Conservation (phyloP, 2,888 invertebrate genomes). For the Argyresthia albistria region DNA sequence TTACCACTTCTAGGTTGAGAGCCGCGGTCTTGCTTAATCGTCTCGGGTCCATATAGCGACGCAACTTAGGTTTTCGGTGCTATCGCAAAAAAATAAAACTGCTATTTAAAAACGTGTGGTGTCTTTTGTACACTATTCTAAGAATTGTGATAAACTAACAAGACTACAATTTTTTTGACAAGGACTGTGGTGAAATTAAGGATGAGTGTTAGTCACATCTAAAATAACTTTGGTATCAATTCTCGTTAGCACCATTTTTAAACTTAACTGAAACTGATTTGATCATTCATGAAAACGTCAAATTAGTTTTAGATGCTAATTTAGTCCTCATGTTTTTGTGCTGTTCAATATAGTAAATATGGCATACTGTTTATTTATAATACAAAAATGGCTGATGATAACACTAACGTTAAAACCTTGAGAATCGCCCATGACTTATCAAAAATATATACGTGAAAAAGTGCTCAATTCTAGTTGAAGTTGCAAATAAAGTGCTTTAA, state of each 20-base stretch:
- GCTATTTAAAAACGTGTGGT: background rate
- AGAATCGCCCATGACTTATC: no score
- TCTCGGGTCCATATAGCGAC: constrained; percentile 62
- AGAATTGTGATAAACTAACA: background rate
- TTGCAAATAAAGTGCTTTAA: constrained; percentile 5
- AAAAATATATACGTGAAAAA: background rate
- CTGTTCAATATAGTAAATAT: background rate
- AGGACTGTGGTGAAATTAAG: background rate
- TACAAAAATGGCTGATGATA: no score
- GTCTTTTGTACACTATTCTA: background rate
- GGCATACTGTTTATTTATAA: background rate
- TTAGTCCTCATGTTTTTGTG: no score
- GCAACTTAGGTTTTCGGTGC: constrained; percentile 66
- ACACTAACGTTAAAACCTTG: no score
- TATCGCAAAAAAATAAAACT: constrained; percentile 38
- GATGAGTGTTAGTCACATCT: no score
- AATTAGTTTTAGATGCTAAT: no score
- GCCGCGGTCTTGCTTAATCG: constrained; percentile 59
- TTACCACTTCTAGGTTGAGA: constrained; percentile 59
- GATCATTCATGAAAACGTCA: background rate
- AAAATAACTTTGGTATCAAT: background rate
- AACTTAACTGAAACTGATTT: background rate
- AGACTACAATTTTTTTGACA: background rate
- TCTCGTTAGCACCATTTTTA: background rate
- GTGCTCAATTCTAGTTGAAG: constrained; percentile 16